Evolutionary conservation across 2,888 invertebrate genomes (phyloP), one percentile per base, ranked within the genome.

Genomic region (Drosophila pseudotalamancana): DNA sequence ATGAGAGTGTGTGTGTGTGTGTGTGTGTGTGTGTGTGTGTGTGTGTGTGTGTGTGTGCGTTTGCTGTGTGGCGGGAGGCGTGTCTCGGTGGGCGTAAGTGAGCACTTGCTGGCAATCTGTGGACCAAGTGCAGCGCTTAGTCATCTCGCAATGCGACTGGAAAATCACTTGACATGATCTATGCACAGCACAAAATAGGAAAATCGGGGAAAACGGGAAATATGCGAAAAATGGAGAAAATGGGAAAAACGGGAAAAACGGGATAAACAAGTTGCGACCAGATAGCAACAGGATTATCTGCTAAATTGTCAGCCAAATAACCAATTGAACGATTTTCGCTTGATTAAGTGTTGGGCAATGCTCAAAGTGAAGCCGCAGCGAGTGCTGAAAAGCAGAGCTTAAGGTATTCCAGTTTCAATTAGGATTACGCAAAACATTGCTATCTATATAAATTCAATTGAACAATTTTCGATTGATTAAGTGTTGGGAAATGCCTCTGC

Each of bases 71-170:
- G n/a, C n/a, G 11, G 27, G 12, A 16, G 43, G 61, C 57, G 70
- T 64, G 56, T 40, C 53, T 18, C 12, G 4, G 32, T 32, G 45
- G 55, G 57, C 49, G 43, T 56, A 65, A 60, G 57, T 70, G 81
- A 60, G 42, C 61, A 61, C 55, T 71, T 61, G 46, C 70, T 70
- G 35, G 48, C 53, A 70, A 65, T 49, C 59, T 59, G 40, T 32
- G 11, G 12, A 23, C 40, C 72, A 70, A 72, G 53, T 72, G 66
- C 54, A 46, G 53, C 45, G 18, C 53, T 69, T 49, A 42, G 45
- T 53, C 51, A 55, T 43, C 55, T 56, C 31, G n/a, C 39, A 25
- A 12, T 42, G 37, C 21, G 6, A 34, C 29, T 63, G 29, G 16
- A 23, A 46, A 50, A 55, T 37, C 43, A 32, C 29, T 29, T 11